Evolutionary conservation across 1,140 invertebrate genomes (phyloP), one percentile per base, ranked within the genome.

Genomic region (Callitettix versicolor): DNA sequence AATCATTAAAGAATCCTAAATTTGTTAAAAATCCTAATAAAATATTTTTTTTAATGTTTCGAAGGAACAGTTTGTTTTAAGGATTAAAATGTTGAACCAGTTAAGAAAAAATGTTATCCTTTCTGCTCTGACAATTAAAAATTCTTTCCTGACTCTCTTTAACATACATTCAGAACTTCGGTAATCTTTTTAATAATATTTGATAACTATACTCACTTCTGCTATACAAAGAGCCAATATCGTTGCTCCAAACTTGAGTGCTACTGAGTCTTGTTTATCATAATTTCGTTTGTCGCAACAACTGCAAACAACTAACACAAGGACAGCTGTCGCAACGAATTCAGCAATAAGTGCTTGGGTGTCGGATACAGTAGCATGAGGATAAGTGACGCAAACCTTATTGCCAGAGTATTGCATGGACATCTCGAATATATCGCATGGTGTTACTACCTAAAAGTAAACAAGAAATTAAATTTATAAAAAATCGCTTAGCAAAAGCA

Each of bases 331-430:
- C 30, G 77, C 72, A 36, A 80, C 21, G 21, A 75, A 63, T 60
- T 81, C 79, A 5, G 79, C 59, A 11, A 44, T 36, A 63, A 44
- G 68, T 0, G 55, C 68, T 59, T 71, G 72, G 56, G 62, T 57
- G 17, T 48, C 2, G 0, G 66, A 58, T 57, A 76, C 71, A 54
- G 67, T 71, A 0, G 24, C 34, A 68, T 77, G 71, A 2, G 76
- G 71, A 36, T 70, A 43, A 0, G 82, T 85, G 2, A 74, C 66
- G 61, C 84, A 86, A 26, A 85, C 73, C 1, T 67, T 30, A 9
- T 9, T 9, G 26, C 26, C 26, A 30, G 26, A 30, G 24, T 33
- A 22, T 43, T 17, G 15, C 24, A 17, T 15, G 1, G 38, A 43
- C 7, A 24, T 18, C 12, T 24, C 3, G 15, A 46, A 55, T 21